These are phyloP conservation scores for Thripadectes ignobilis DNA, from an alignment of 2,797 vertebrate genomes.

Conservation along the genomic window DNA sequence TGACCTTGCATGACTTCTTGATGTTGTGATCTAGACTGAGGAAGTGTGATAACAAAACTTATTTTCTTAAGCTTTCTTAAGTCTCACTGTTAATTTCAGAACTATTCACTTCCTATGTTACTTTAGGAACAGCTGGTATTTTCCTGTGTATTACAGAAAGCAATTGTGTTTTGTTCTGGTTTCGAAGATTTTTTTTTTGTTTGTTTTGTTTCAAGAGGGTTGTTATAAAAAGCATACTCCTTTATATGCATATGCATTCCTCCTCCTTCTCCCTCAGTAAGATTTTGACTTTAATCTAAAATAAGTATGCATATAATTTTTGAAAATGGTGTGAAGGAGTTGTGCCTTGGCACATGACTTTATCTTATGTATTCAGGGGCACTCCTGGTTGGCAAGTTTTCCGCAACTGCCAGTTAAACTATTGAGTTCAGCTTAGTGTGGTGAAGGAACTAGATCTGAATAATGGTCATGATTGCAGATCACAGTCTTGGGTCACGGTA, in stretches of 20 bases:
- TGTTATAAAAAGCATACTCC: neutral
- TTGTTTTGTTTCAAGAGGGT: neutral
- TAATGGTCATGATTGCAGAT: neutral
- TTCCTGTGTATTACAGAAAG: neutral
- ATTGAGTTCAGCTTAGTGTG: neutral
- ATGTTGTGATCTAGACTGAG: neutral
- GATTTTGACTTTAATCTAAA: neutral
- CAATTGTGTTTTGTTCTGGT: neutral
- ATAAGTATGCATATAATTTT: fast-evolving
- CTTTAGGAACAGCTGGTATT: neutral
- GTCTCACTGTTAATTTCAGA: neutral
- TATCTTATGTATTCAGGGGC: neutral
- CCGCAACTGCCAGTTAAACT: neutral
- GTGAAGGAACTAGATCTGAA: neutral
- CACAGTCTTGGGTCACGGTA: neutral
- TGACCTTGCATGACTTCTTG: neutral
- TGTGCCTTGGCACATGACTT: neutral
- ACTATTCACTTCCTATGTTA: neutral
- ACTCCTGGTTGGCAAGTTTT: neutral
- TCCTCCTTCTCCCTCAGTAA: neutral
- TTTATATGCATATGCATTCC: neutral
- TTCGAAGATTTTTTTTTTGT: neutral
- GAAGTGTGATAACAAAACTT: neutral
- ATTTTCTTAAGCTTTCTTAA: neutral
- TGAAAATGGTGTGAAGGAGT: neutral